Conservation (phyloP, 35 echinoderm and acorn worm genomes). For the Lytechinus pictus region DNA sequence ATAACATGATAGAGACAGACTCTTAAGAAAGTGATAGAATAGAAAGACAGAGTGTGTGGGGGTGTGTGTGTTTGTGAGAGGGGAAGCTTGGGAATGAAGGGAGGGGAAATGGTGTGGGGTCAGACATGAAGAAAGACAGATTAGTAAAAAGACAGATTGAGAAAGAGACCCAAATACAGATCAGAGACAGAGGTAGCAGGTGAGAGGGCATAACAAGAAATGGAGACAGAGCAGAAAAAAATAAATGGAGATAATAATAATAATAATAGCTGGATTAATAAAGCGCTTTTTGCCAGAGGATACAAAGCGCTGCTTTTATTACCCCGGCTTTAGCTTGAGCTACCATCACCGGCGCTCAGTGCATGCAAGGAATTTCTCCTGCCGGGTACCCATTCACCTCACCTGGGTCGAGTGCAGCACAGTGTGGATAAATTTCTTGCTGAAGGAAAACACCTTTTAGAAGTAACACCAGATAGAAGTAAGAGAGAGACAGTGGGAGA, state of each 20-base stretch:
- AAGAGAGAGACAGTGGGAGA: neutral
- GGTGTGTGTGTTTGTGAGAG: too few species aligned
- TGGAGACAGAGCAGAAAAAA: neutral
- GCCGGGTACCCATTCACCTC: too few species aligned
- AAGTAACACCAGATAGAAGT: too few species aligned
- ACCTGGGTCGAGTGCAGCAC: too few species aligned
- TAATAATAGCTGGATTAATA: neutral
- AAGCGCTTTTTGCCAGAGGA: too few species aligned
- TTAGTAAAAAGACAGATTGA: neutral
- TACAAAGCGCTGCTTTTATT: too few species aligned
- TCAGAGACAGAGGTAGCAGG: neutral
- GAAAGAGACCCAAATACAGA: neutral
- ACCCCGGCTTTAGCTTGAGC: too few species aligned
- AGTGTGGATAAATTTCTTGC: neutral
- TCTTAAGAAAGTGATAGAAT: neutral
- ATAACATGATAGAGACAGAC: too few species aligned
- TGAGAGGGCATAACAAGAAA: neutral
- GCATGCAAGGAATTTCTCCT: too few species aligned
- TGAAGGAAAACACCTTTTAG: too few species aligned
- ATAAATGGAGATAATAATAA: neutral
- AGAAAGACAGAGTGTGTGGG: neutral
- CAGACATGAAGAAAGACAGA: neutral
- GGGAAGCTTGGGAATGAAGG: neutral
- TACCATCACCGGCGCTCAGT: too few species aligned
- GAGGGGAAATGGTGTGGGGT: too few species aligned